A percentile compares a stretch with the other conserved stretches of the same genome.
Conservation (phyloP, 2,113 vertebrate genomes). For the Pelvicachromis taeniatus region DNA sequence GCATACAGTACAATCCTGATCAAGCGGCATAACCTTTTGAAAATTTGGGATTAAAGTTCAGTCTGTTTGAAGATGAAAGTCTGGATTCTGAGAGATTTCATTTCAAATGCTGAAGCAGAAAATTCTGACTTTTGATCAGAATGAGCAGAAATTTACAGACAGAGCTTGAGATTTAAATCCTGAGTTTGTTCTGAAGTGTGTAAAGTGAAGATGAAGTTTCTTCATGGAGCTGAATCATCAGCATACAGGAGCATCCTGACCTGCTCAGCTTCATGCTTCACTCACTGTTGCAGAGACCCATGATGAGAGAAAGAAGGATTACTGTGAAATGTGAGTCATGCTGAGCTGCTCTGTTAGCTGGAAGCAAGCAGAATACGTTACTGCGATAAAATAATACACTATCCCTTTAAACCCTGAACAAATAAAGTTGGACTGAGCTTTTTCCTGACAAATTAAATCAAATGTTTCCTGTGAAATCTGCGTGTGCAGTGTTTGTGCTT, state of each 20-base stretch:
- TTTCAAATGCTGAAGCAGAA: neutral
- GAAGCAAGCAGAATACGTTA: neutral
- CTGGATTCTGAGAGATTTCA: neutral
- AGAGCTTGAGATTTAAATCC: neutral
- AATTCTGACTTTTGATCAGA: neutral
- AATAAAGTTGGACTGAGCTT: neutral
- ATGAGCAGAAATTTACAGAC: neutral
- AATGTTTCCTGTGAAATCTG: neutral
- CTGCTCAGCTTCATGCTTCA: neutral
- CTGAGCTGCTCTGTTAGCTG: neutral
- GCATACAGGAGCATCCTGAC: neutral
- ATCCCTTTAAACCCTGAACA: neutral
- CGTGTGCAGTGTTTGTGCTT: neutral
- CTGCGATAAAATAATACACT: neutral
- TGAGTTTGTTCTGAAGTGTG: neutral
- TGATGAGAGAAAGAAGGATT: neutral
- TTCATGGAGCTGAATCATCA: neutral
- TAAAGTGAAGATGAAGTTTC: neutral
- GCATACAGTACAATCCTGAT: neutral
- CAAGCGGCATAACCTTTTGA: neutral
- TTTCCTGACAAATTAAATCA: neutral
- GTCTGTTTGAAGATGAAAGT: neutral
- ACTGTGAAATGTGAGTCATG: neutral
- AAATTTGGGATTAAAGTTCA: neutral
- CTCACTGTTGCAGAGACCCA: neutral